Base-by-base conservation (phyloP, 2,113 vertebrate genomes). In the Hydrochoerus hydrochaeris region DNA sequence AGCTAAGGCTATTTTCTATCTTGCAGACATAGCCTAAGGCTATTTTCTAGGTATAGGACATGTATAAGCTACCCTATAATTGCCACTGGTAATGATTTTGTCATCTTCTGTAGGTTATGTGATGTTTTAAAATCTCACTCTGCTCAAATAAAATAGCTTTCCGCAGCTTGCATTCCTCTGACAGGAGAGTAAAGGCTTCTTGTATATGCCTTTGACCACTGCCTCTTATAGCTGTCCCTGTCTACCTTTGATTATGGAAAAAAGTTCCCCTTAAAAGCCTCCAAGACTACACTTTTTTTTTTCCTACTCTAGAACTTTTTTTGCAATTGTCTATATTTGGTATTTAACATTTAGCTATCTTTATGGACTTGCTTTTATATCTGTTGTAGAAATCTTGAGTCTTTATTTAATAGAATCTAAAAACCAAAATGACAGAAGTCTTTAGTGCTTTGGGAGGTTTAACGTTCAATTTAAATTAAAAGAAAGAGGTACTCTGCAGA, bases 401-500 rank as follows among this genome's bases (percentile, higher is more conserved):
- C 26, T 94, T 92, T 77, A 71, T 95, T 92, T 92, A 84, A 86
- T 88, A 86, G 19, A 75, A 57, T 65, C 57, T 78, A 57, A 91
- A 91, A 71, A 80, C 11, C 69, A 95, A 92, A 95, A 57, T n/a
- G 24, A 90, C n/a, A 77, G 3, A 83, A 44, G 77, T 81, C 41
- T 75, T 54, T 38, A 41, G 35, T 94, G 9, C 38, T 90, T 88
- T 58, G 67, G 46, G 24, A 28, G 32, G 91, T 60, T 96, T 95
- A 71, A 88, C 69, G 90, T 88, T 88, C 24, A 60, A 82, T n/a
- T 16, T 69, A 69, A 69, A 35, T 65, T 67, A 17, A 67, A 67
- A n/a, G 32, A 38, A 77, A 19, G 73, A 77, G 41, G 26, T 77
- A 44, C 20, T 85, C 82, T 94, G 87, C 69, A 95, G 54, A 46